A percentile compares a stretch with the other conserved stretches of the same genome.
phyloP scores from a whole-genome alignment of 2,113 vertebrate genomes.

The Serilophus lunatus region DNA sequence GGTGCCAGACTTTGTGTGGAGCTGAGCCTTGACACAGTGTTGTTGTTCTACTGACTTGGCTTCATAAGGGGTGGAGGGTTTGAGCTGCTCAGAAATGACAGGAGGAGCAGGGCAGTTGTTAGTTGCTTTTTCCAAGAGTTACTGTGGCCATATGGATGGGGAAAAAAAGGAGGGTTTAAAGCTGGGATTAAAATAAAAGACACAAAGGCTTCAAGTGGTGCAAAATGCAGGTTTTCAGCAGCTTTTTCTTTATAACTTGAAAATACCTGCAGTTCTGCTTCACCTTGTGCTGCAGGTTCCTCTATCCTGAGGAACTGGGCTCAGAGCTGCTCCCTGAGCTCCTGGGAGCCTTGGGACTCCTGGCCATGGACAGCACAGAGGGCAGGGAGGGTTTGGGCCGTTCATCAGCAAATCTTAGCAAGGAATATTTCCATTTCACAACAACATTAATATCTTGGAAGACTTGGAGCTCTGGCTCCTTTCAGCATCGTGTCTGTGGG shows the following conservation, averaged over 20 bases:
- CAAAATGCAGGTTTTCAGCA: not conserved
- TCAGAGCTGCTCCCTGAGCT: not conserved
- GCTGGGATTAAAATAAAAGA: not conserved
- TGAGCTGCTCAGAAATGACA: not conserved
- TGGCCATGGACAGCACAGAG: not conserved
- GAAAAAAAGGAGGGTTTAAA: not conserved
- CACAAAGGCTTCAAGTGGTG: not conserved
- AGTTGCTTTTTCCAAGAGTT: not conserved
- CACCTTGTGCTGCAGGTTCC: fast-evolving
- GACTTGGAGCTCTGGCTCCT: not conserved
- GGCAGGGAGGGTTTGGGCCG: not conserved
- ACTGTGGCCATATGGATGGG: not conserved
- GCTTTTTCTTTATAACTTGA: not conserved
- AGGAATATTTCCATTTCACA: not conserved
- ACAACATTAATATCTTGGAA: not conserved
- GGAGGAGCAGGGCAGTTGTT: not conserved
- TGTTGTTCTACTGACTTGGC: constrained; percentile 56
- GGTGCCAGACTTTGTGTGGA: constrained; percentile 26
- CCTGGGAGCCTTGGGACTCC: not conserved
- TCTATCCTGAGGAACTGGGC: not conserved
- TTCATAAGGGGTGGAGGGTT: constrained; percentile 7
- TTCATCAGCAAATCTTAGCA: not conserved
- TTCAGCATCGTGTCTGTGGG: not conserved
- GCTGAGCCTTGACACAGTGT: constrained; percentile 20
- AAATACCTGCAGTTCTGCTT: not conserved